These are phyloP conservation scores for Oplegnathus fasciatus DNA, from an alignment of 2,113 vertebrate species.

Conservation along the genomic window DNA sequence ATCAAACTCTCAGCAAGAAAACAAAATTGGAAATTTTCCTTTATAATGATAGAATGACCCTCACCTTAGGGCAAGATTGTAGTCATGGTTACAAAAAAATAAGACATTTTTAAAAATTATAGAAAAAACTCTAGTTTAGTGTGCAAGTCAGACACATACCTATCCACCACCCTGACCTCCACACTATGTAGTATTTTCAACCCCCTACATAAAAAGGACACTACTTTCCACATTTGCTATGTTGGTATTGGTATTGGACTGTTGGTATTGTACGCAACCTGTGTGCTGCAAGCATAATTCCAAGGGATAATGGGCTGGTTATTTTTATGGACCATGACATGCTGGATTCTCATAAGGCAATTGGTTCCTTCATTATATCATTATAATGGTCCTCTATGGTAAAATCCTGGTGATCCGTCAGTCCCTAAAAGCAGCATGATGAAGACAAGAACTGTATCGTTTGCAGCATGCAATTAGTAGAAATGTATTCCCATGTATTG, in stretches of 20 bases:
- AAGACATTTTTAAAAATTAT: too few species aligned
- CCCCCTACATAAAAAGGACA: background rate
- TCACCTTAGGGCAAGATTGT: too few species aligned
- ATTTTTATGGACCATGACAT: background rate
- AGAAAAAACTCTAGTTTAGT: too few species aligned
- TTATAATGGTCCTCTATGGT: background rate
- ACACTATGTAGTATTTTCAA: background rate
- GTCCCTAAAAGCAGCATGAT: background rate
- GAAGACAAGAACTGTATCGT: background rate
- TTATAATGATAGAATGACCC: too few species aligned
- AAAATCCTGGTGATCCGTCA: background rate
- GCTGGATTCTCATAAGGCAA: background rate
- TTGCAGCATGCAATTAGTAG: background rate
- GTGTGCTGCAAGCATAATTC: background rate
- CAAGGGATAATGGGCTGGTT: background rate
- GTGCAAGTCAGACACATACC: too few species aligned
- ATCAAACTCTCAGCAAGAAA: too few species aligned
- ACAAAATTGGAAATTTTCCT: too few species aligned
- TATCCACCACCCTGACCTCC: background rate
- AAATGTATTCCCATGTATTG: background rate
- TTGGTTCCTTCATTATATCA: background rate
- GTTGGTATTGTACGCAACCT: background rate
- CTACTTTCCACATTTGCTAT: background rate
- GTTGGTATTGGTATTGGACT: background rate
- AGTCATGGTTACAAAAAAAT: too few species aligned